Evolutionary conservation across 2,797 vertebrate genomes (phyloP).

Genomic region (Hypotaenidia okinawae): DNA sequence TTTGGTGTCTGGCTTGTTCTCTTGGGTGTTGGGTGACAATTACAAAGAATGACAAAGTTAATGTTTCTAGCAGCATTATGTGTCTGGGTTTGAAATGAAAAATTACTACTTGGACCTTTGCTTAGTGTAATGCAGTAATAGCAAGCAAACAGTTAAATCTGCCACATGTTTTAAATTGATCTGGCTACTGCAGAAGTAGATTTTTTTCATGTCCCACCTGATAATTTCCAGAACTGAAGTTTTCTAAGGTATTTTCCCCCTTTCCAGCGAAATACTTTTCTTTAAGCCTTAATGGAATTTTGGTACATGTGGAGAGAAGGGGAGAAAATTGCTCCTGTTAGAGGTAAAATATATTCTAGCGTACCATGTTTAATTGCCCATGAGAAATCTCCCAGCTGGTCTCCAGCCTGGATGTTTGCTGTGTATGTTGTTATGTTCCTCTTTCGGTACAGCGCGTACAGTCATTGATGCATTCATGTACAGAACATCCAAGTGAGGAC

Average conservation of each 20-base stretch:
- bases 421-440: not conserved
- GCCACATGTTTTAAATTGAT: not conserved
- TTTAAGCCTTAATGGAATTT: not conserved
- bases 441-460: not conserved
- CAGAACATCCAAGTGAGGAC: not conserved
- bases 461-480: not conserved
- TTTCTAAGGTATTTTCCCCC: not conserved
- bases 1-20: not conserved
- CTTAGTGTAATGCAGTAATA: not conserved
- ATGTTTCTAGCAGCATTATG: not conserved
- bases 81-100: not conserved
- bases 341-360: not conserved
- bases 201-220: not conserved
- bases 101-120: not conserved
- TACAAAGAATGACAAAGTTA: not conserved
- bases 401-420: not conserved
- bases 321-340: not conserved
- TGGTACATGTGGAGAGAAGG: not conserved
- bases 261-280: not conserved
- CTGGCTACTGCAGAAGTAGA: not conserved
- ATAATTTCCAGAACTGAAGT: not conserved
- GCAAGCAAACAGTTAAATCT: not conserved
- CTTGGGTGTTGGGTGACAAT: not conserved
- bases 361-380: not conserved
- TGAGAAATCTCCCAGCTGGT: not conserved